phyloP scores from a whole-genome alignment of 2,888 invertebrate genomes.

The Blomia tropicalis region DNA sequence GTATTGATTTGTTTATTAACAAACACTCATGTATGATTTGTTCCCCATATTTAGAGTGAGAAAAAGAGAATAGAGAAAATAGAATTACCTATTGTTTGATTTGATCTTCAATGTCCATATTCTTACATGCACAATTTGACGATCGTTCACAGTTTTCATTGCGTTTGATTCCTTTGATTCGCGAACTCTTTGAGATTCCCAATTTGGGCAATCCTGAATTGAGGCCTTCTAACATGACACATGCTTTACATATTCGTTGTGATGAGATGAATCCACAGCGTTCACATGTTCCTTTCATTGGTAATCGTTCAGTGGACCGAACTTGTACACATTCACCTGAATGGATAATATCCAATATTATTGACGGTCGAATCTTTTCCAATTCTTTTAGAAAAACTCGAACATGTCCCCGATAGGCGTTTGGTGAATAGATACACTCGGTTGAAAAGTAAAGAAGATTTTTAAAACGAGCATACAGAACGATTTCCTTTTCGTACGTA shows the following conservation, averaged over 20 bases:
- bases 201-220: conserved; percentile 73
- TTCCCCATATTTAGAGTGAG: background rate
- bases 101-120: too few species aligned
- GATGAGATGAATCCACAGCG: conserved; percentile 72
- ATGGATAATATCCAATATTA: conserved; percentile 82
- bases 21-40: too few species aligned
- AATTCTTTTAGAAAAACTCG: conserved; percentile 78
- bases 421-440: conserved; percentile 94
- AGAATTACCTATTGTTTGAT: background rate
- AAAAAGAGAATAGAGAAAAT: background rate
- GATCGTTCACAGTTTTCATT: background rate
- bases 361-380: conserved; percentile 75
- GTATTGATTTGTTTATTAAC: too few species aligned
- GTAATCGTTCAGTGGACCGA: conserved; percentile 63
- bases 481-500: conserved; percentile 96
- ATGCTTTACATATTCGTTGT: conserved; percentile 88
- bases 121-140: too few species aligned
- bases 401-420: conserved; percentile 85
- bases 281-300: conserved; percentile 58
- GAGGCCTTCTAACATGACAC: conserved; percentile 80
- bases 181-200: conserved; percentile 56
- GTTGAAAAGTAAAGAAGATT: conserved; percentile 93
- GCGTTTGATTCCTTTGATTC: conserved; percentile 16
- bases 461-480: conserved; percentile 95
- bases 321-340: conserved; percentile 68